phyloP scores from a whole-genome alignment of 2,113 vertebrate genomes.

The Ceyx margarethae region DNA sequence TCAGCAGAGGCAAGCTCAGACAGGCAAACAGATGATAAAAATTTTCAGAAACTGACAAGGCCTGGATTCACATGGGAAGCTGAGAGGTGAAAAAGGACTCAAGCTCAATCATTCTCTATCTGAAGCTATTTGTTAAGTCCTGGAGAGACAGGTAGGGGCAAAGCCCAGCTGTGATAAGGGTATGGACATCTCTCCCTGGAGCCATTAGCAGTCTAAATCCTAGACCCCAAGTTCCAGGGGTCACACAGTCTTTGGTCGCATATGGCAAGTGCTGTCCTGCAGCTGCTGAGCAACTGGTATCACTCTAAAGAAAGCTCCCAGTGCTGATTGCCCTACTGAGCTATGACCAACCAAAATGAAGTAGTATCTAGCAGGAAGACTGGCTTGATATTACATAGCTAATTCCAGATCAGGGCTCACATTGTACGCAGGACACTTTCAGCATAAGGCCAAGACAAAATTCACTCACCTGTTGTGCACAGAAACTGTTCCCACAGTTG shows the following conservation, averaged over 20 bases:
- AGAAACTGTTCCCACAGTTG: background rate
- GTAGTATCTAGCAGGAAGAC: background rate
- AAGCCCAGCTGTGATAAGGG: slow-evolving; percentile 10
- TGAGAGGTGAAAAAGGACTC: slow-evolving; percentile 53
- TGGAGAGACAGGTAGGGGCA: background rate
- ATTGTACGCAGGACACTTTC: background rate
- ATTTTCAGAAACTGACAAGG: background rate
- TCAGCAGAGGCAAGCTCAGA: background rate
- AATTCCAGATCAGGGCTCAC: background rate
- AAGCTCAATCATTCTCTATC: background rate
- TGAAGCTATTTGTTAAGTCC: slow-evolving; percentile 40
- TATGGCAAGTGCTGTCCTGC: fast-evolving
- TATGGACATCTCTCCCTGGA: background rate
- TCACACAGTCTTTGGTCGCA: background rate
- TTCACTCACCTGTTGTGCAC: background rate
- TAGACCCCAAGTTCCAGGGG: background rate
- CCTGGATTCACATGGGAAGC: background rate
- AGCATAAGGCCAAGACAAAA: background rate
- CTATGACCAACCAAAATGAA: background rate
- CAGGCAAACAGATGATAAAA: background rate
- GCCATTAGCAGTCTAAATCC: background rate
- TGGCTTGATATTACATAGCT: background rate
- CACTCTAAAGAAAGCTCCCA: background rate
- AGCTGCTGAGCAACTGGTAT: background rate
- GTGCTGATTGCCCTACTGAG: background rate